Conservation (phyloP, 2,797 vertebrate species). For the Microtus californicus region DNA sequence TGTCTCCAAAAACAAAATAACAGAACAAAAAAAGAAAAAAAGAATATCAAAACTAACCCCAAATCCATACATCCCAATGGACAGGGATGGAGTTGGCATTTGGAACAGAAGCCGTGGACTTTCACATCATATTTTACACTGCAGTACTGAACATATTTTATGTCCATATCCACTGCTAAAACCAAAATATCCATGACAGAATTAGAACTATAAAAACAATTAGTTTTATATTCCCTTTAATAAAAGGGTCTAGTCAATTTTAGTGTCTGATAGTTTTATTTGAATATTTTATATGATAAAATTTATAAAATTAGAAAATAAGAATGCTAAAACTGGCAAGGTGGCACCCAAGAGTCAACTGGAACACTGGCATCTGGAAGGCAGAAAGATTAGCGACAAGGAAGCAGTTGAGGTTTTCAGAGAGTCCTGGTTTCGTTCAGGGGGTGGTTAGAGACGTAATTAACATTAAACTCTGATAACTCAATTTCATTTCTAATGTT, state of each 20-base stretch:
- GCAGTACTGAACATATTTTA: background rate
- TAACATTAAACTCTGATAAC: slow-evolving; percentile 65
- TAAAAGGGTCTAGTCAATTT: background rate
- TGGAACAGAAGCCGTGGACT: background rate
- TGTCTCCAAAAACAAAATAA: too few species aligned
- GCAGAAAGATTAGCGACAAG: background rate
- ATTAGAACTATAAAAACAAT: background rate
- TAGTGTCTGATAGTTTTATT: background rate
- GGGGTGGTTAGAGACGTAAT: slow-evolving; percentile 29
- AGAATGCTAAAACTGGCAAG: background rate
- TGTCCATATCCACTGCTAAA: background rate
- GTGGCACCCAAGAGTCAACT: background rate
- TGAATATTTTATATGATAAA: background rate
- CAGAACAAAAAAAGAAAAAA: too few species aligned
- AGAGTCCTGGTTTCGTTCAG: background rate
- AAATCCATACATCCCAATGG: background rate
- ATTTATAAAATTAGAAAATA: background rate
- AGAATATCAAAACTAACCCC: background rate
- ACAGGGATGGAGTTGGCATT: background rate
- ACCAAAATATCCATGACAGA: background rate
- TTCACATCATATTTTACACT: background rate
- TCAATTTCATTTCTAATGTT: slow-evolving; percentile 64
- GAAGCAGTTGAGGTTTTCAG: background rate
- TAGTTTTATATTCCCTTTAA: background rate
- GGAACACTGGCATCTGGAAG: background rate